A percentile compares a stretch with the other conserved stretches of the same genome.
phyloP scores from a whole-genome alignment of 1,140 invertebrate species.

The Ostrea denselamellosa region DNA sequence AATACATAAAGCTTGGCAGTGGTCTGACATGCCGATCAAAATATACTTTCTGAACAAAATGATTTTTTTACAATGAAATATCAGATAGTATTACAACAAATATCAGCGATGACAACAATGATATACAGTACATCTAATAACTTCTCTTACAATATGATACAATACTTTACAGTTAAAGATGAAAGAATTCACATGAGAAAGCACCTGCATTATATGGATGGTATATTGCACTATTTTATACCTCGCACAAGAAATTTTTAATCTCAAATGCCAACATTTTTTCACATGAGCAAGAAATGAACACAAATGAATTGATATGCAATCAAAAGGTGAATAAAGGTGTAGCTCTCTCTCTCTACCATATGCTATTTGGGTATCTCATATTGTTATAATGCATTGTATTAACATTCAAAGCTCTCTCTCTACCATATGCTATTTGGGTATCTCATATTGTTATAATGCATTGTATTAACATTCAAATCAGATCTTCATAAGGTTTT shows the following conservation, averaged over 20 bases:
- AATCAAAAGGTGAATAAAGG: neutral
- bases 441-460: neutral
- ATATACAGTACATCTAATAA: neutral
- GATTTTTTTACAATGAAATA: neutral
- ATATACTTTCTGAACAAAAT: neutral
- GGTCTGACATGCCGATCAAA: neutral
- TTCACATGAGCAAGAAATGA: neutral
- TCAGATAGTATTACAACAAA: neutral
- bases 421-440: neutral
- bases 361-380: neutral
- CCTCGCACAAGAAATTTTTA: neutral
- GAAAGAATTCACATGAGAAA: neutral
- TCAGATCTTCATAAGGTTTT: neutral
- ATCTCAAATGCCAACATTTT: constrained; percentile 21
- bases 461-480: neutral
- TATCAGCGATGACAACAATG: neutral
- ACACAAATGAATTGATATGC: neutral
- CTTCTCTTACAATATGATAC: neutral
- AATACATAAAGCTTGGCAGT: neutral
- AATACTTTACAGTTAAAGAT: neutral
- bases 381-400: neutral
- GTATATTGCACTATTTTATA: constrained; percentile 22
- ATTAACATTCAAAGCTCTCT: neutral
- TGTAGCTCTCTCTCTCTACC: neutral
- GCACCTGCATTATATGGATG: neutral